Evolutionary conservation across 2,797 vertebrate genomes (phyloP).

Genomic region (Lemur catta): DNA sequence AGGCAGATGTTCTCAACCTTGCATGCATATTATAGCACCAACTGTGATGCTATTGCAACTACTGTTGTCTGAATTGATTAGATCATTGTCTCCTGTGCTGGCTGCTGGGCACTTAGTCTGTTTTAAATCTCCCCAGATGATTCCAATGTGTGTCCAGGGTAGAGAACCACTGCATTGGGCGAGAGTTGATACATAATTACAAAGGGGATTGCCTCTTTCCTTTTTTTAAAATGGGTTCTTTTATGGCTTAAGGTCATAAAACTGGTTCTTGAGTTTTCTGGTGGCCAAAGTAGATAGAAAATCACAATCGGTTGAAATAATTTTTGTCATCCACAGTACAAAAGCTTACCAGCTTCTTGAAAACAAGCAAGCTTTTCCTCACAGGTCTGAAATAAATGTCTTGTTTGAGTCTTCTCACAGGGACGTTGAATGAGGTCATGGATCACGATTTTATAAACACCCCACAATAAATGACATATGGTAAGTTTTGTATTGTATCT

Average conservation of each 20-base stretch:
- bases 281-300: slow-evolving; percentile 34
- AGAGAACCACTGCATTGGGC: background rate
- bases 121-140: background rate
- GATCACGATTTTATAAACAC: background rate
- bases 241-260: background rate
- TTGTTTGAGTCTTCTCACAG: background rate
- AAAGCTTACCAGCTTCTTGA: slow-evolving; percentile 18
- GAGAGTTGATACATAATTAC: background rate
- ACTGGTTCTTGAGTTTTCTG: background rate
- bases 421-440: background rate
- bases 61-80: background rate
- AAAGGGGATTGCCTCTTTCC: background rate
- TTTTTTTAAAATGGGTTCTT: background rate
- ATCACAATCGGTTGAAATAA: background rate
- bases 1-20: background rate
- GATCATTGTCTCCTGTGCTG: background rate
- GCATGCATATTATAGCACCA: background rate
- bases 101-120: background rate
- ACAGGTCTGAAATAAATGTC: background rate
- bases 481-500: background rate
- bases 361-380: background rate
- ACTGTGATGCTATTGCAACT: background rate
- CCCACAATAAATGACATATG: background rate
- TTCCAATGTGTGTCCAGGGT: background rate
- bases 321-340: background rate